Base-by-base conservation (phyloP, 2,797 vertebrate genomes). In the Liparis tanakae region DNA sequence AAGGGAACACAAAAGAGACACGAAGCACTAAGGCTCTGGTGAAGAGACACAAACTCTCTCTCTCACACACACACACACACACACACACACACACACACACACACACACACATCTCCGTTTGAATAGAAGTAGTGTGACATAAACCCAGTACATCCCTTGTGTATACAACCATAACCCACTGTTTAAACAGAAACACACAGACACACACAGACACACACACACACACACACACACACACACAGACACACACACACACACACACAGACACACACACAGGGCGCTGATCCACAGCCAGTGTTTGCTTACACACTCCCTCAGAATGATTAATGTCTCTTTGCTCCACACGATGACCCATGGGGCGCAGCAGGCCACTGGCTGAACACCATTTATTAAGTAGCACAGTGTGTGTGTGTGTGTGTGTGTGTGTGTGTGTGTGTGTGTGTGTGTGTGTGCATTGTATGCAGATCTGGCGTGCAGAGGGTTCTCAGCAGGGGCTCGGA, bases 251-350 rank as follows among this genome's bases (percentile, higher is more conserved):
- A 85, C 54, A 70, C 37, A 25, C 58, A 60, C 67, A 84, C 54
- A 72, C 9, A 44, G 39, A 61, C 30, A 59, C 25, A 20, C 36
- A 76, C 13, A 33, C 72, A 44, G 44, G 44, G 50, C 72, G 69
- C 73, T 83, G 71, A 79, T 78, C 59, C 51, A 76, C 60, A 63
- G 78, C 75, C 67, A 75, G 68, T 75, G 74, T 83, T 86, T 82
- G 83, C 78, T 85, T 76, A 83, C 82, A 85, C 83, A 76, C 77
- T 72, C 70, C 48, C 60, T 57, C 76, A 70, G 71, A 83, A 89
- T 92, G 92, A 93, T 92, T 92, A 92, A 92, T 93, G 91, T 80
- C 74, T 79, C 80, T 85, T 82, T 86, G 84, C 79, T 84, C 82
- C 79, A 64, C 76, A 89, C 81, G 63, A 79, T 90, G 87, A 92